Percentiles rank a stretch among this genome's conserved stretches.
Evolutionary conservation across 2,888 invertebrate genomes (phyloP).

Genomic region (Belgica antarctica): DNA sequence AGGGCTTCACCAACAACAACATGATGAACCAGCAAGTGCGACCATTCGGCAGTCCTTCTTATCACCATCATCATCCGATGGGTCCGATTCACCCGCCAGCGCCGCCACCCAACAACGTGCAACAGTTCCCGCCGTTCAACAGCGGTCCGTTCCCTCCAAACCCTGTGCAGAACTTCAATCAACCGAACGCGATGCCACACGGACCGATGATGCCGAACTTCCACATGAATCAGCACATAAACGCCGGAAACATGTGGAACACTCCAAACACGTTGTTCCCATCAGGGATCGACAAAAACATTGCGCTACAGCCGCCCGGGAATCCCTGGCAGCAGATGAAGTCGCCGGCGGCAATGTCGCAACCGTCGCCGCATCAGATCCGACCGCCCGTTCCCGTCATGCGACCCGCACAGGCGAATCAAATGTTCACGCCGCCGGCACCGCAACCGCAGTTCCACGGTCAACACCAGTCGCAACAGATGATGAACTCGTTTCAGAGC

Average conservation of each 20-base stretch:
- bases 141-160: not conserved
- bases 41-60: constrained; percentile 45
- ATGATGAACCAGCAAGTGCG: constrained; percentile 47
- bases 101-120: constrained; percentile 46
- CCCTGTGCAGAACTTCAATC: constrained; percentile 16
- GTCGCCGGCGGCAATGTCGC: constrained; percentile 15
- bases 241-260: constrained; percentile 34
- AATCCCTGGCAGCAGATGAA: constrained; percentile 36
- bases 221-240: constrained; percentile 31
- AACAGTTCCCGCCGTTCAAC: constrained; percentile 46
- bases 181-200: not conserved
- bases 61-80: constrained; percentile 28
- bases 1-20: constrained; percentile 11
- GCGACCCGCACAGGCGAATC: constrained; percentile 25
- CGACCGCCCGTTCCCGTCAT: not conserved
- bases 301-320: not conserved
- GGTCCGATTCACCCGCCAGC: constrained; percentile 43
- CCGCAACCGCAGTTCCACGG: constrained; percentile 28
- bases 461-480: too few relatives aligned
- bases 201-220: constrained; percentile 28
- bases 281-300: constrained; percentile 15
- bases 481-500: constrained; percentile 27
- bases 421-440: constrained; percentile 31
- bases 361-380: constrained; percentile 39
- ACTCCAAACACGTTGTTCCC: constrained; percentile 25